These are phyloP conservation scores for Antrozous pallidus DNA, from an alignment of 2,797 vertebrate species.

Conservation along the genomic window DNA sequence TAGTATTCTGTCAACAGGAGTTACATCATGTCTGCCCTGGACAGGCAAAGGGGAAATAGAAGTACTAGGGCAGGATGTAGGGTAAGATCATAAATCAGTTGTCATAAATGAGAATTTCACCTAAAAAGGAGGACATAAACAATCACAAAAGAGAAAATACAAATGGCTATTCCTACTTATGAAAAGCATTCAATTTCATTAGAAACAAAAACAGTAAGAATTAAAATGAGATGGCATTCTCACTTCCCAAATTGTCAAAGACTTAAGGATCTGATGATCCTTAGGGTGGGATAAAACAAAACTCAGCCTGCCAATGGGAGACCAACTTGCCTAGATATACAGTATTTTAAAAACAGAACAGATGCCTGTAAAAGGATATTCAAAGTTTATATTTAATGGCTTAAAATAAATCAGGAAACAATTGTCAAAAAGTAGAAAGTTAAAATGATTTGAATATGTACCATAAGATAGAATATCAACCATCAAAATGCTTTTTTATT, in stretches of 20 bases:
- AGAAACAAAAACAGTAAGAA: slow-evolving; percentile 13
- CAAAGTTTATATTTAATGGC: not conserved
- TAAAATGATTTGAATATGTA: slow-evolving; percentile 20
- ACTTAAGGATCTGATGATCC: not conserved
- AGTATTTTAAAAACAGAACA: not conserved
- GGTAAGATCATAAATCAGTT: not conserved
- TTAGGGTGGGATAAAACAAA: not conserved
- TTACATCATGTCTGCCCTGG: not conserved
- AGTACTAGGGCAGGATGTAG: not conserved
- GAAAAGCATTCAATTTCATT: not conserved
- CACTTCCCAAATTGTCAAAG: not conserved
- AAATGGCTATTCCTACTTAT: not conserved
- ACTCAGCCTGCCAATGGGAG: not conserved
- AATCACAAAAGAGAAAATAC: not conserved
- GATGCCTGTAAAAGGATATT: not conserved
- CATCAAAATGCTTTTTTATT: not conserved
- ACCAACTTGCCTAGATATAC: not conserved
- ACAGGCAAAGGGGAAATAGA: not conserved
- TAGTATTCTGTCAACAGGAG: not conserved
- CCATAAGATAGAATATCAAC: not conserved
- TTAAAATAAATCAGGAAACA: not conserved
- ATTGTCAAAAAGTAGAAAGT: slow-evolving; percentile 12
- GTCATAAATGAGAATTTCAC: not conserved
- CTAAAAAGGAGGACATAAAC: not conserved
- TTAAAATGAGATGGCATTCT: slow-evolving; percentile 4